Percentiles rank a stretch among this genome's conserved stretches.
These are phyloP conservation scores for Drosophila sordidula DNA, from an alignment of 2,888 invertebrate species.

Conservation along the genomic window DNA sequence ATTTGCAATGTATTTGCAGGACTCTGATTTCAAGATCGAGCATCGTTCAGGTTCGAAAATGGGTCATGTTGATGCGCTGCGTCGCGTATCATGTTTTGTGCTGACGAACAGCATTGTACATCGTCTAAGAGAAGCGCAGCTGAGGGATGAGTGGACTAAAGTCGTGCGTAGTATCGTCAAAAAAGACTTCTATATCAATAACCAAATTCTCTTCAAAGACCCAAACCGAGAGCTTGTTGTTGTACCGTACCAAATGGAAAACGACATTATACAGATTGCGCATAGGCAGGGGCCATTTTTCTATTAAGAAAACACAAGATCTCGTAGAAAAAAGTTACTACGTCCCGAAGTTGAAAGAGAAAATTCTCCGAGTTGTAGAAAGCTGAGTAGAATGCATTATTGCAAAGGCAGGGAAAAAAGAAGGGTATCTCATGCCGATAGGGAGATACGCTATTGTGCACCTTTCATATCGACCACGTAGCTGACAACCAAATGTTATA, in stretches of 20 bases:
- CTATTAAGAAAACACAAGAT: not conserved
- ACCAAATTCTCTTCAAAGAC: not conserved
- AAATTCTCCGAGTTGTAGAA: not conserved
- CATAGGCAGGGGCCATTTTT: slow-evolving; percentile 7
- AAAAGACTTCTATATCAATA: not conserved
- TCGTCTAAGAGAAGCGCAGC: not conserved
- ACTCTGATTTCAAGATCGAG: no score
- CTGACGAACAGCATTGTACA: not conserved
- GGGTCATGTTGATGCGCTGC: no score
- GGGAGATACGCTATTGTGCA: slow-evolving; percentile 11
- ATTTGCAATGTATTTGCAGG: no score
- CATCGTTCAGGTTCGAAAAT: no score
- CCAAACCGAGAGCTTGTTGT: slow-evolving; percentile 3
- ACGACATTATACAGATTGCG: not conserved
- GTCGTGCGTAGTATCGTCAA: not conserved
- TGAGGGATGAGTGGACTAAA: not conserved
- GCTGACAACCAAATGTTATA: slow-evolving; percentile 11
- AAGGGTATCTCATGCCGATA: slow-evolving; percentile 25
- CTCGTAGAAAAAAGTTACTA: no score
- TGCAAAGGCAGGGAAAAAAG: slow-evolving; percentile 5
- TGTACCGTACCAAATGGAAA: slow-evolving; percentile 19
- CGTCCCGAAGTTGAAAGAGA: no score
- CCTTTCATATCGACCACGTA: slow-evolving; percentile 25
- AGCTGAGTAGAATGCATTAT: slow-evolving; percentile 8
- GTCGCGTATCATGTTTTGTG: no score